Conservation (phyloP, 2,113 vertebrate genomes). For the Pyrgilauda ruficollis region DNA sequence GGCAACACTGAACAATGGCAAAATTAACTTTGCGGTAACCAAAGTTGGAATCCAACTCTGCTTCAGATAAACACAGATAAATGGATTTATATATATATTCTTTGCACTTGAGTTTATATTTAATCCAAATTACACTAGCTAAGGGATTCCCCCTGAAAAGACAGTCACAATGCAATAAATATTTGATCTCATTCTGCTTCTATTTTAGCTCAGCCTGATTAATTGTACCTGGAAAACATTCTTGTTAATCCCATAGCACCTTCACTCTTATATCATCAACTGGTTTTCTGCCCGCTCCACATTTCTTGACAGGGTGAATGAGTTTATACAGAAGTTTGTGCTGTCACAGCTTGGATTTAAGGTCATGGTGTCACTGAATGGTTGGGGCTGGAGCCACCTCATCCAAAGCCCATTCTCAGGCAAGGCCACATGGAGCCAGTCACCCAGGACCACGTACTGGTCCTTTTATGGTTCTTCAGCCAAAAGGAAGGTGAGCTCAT, state of each 20-base stretch:
- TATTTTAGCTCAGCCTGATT: neutral
- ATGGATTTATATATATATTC: neutral
- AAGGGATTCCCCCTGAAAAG: neutral
- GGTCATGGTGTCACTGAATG: neutral
- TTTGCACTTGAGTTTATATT: neutral
- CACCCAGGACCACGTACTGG: neutral
- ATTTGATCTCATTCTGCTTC: neutral
- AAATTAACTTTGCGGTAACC: slow-evolving; percentile 14
- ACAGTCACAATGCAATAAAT: neutral
- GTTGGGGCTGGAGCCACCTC: neutral
- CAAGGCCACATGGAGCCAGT: neutral
- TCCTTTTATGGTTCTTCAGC: neutral
- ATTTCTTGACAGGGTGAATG: neutral
- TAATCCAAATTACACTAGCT: neutral
- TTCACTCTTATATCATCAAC: neutral
- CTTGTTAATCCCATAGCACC: neutral
- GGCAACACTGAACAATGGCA: neutral
- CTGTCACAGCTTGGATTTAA: neutral
- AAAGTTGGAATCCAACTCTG: neutral
- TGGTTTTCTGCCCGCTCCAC: neutral
- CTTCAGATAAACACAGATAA: neutral
- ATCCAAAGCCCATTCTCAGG: neutral
- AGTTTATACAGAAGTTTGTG: neutral
- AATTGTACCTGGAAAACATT: neutral
- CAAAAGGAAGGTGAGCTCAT: neutral